Percentiles rank a stretch among this genome's conserved stretches.
Conservation (phyloP, 2,797 vertebrate genomes). For the Gouania willdenowi region DNA sequence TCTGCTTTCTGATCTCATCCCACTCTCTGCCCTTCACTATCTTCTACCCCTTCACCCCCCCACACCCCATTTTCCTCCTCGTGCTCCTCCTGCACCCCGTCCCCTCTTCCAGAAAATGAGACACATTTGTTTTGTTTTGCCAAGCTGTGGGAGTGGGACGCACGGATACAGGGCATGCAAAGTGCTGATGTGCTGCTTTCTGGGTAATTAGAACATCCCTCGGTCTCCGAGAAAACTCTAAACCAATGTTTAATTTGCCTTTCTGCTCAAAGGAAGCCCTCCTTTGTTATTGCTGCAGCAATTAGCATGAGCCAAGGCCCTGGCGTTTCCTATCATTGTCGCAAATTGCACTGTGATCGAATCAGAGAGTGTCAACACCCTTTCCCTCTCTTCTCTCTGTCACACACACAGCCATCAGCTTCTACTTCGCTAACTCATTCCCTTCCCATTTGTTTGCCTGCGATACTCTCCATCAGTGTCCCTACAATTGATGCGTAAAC, state of each 20-base stretch:
- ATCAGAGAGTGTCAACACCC: conserved; percentile 61
- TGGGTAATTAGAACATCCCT: conserved; percentile 77
- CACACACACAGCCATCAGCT: conserved; percentile 26
- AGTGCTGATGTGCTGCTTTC: conserved; percentile 77
- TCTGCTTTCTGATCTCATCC: conserved; percentile 33
- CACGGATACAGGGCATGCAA: conserved; percentile 44
- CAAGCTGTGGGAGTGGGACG: conserved; percentile 44
- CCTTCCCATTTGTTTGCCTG: conserved; percentile 12
- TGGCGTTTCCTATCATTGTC: conserved; percentile 79
- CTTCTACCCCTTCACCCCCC: neutral
- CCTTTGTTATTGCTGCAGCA: conserved; percentile 76
- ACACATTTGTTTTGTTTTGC: conserved; percentile 58
- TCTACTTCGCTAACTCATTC: conserved; percentile 8
- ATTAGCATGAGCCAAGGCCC: conserved; percentile 70
- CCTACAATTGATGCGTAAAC: conserved; percentile 45
- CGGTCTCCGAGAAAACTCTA: conserved; percentile 69
- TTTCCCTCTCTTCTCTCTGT: conserved; percentile 25
- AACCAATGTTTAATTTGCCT: conserved; percentile 78
- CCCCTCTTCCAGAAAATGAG: conserved; percentile 58
- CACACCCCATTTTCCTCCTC: conserved; percentile 22
- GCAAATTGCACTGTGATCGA: conserved; percentile 76
- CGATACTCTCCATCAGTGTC: conserved; percentile 42
- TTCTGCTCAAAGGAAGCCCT: conserved; percentile 60
- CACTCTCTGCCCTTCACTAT: conserved; percentile 40
- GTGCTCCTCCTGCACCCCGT: conserved; percentile 4